Conservation (phyloP, 2,797 vertebrate species). For the Phoxinus dragarum region DNA sequence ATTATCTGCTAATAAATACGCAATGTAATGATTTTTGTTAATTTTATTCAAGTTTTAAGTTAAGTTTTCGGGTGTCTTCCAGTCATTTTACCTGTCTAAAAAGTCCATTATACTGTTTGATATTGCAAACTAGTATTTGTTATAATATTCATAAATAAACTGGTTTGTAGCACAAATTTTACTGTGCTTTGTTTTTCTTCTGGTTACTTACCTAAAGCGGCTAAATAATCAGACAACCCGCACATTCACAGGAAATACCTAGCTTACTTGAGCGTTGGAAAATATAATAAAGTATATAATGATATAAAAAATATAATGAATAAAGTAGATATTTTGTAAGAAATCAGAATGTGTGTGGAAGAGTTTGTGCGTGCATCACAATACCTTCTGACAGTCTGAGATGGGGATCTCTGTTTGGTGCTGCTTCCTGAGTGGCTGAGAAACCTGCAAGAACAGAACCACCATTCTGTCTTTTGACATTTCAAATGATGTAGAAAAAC, state of each 20-base stretch:
- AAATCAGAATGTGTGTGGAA: background rate
- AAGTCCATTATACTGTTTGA: background rate
- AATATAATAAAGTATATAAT: background rate
- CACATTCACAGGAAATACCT: background rate
- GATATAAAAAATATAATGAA: background rate
- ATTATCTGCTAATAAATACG: background rate
- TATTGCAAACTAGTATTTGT: background rate
- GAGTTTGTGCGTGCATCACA: background rate
- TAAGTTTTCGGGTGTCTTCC: background rate
- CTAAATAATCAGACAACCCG: background rate
- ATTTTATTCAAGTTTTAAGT: background rate
- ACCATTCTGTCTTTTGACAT: background rate
- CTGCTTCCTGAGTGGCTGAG: conserved; percentile 89
- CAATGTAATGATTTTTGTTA: background rate
- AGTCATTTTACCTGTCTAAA: background rate
- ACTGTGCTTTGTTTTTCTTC: background rate
- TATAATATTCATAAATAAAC: background rate
- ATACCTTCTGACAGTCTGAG: conserved; percentile 88
- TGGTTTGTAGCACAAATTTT: background rate
- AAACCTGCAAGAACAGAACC: conserved; percentile 74
- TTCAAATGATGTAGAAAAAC: background rate
- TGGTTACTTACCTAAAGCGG: background rate
- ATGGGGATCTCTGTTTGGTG: conserved; percentile 84
- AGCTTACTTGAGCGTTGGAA: background rate
- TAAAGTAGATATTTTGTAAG: background rate